Evolutionary conservation across 2,797 vertebrate species (phyloP).

Genomic region (Pygocentrus nattereri): DNA sequence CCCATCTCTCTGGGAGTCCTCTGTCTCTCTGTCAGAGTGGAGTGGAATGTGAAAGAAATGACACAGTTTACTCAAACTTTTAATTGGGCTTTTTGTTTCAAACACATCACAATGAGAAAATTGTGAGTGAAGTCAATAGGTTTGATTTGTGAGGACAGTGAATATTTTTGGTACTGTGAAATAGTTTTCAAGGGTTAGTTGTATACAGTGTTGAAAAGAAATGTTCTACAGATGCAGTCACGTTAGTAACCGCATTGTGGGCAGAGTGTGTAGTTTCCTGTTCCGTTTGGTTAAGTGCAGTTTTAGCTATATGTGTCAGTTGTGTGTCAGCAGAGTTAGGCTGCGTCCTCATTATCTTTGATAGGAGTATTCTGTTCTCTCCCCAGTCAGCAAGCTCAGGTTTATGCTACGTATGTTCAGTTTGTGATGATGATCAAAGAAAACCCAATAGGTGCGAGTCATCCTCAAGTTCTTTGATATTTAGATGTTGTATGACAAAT

Average conservation of each 20-base stretch:
- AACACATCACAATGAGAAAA: not conserved
- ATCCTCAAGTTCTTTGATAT: not conserved
- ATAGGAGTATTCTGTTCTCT: not conserved
- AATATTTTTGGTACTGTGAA: not conserved
- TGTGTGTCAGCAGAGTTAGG: not conserved
- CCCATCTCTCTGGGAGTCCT: not conserved
- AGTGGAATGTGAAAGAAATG: not conserved
- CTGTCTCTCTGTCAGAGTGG: not conserved
- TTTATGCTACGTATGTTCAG: not conserved
- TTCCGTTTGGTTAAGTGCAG: not conserved
- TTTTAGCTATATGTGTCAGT: conserved; percentile 18
- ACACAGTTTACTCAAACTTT: not conserved
- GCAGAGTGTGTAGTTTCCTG: not conserved
- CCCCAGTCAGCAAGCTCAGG: not conserved
- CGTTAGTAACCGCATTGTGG: not conserved
- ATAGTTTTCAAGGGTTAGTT: not conserved
- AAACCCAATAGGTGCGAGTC: not conserved
- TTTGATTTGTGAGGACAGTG: not conserved
- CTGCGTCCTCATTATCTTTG: conserved; percentile 31
- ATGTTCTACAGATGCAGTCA: not conserved
- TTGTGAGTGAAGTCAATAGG: not conserved
- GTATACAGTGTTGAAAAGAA: not conserved
- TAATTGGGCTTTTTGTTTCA: conserved; percentile 10
- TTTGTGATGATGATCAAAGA: conserved; percentile 8
- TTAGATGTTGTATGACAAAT: not conserved